Conservation (phyloP, 1,140 invertebrate genomes). For the Eumaeus atala region DNA sequence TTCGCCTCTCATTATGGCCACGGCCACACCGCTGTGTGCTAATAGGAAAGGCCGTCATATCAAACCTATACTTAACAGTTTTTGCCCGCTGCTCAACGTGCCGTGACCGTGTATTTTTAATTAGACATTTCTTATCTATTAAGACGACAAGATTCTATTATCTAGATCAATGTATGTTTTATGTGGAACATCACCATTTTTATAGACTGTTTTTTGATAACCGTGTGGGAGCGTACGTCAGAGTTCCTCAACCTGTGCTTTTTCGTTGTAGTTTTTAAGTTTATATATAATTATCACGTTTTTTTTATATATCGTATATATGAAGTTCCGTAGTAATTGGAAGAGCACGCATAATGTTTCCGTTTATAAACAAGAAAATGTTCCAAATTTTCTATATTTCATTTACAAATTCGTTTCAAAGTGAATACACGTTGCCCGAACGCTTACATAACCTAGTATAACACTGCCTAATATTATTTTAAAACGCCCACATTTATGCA, state of each 20-base stretch:
- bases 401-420: too few species aligned
- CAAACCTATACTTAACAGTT: conserved; percentile 16
- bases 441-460: too few species aligned
- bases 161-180: conserved; percentile 15
- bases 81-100: conserved; percentile 30
- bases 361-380: too few species aligned
- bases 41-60: conserved; percentile 19
- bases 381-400: too few species aligned
- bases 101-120: conserved; percentile 35
- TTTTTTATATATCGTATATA: too few species aligned
- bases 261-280: too few species aligned
- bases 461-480: too few species aligned
- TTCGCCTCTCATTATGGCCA: conserved; percentile 22
- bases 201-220: neutral
- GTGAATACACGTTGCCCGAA: too few species aligned
- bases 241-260: neutral
- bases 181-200: conserved; percentile 4
- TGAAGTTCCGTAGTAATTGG: too few species aligned
- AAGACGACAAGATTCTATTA: conserved; percentile 37
- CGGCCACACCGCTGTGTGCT: conserved; percentile 9
- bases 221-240: conserved; percentile 1
- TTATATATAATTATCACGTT: too few species aligned
- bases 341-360: too few species aligned
- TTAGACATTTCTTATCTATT: conserved; percentile 38
- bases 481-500: too few species aligned